phyloP scores from a whole-genome alignment of 2,888 invertebrate genomes.

The Sinhomidia bicolor region DNA sequence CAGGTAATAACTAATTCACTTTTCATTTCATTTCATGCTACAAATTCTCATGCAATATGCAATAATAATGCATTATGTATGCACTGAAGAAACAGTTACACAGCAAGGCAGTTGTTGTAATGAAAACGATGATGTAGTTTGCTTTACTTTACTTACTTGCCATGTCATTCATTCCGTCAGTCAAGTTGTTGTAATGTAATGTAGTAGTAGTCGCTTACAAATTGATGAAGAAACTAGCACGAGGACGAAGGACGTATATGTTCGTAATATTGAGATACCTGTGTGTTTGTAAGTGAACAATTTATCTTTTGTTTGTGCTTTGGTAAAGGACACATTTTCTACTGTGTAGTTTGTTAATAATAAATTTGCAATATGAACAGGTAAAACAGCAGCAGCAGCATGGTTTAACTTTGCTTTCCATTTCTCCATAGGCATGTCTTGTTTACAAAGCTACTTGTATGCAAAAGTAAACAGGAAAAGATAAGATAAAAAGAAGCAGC shows the following conservation, averaged over 20 bases:
- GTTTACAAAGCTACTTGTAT: too few relatives aligned
- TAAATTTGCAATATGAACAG: not conserved
- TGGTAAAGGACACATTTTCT: too few relatives aligned
- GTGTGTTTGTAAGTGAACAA: not conserved
- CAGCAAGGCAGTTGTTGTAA: too few relatives aligned
- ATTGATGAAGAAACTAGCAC: slow-evolving; percentile 63
- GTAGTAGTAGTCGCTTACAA: not conserved
- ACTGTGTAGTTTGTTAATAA: too few relatives aligned
- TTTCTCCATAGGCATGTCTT: too few relatives aligned
- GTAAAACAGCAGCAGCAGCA: too few relatives aligned
- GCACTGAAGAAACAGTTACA: not conserved
- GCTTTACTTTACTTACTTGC: not conserved
- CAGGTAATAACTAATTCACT: slow-evolving; percentile 43
- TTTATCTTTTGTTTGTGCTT: not conserved
- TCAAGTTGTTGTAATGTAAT: too few relatives aligned
- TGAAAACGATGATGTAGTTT: not conserved
- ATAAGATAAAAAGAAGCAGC: too few relatives aligned
- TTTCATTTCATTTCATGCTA: slow-evolving; percentile 47
- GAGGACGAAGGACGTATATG: slow-evolving; percentile 56
- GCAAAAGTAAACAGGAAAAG: too few relatives aligned
- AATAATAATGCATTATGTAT: not conserved
- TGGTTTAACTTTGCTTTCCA: too few relatives aligned
- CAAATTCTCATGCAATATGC: slow-evolving; percentile 25
- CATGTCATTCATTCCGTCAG: not conserved
- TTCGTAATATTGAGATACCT: too few relatives aligned